phyloP scores from a whole-genome alignment of 2,888 invertebrate genomes.

The Calameuta filiformis region DNA sequence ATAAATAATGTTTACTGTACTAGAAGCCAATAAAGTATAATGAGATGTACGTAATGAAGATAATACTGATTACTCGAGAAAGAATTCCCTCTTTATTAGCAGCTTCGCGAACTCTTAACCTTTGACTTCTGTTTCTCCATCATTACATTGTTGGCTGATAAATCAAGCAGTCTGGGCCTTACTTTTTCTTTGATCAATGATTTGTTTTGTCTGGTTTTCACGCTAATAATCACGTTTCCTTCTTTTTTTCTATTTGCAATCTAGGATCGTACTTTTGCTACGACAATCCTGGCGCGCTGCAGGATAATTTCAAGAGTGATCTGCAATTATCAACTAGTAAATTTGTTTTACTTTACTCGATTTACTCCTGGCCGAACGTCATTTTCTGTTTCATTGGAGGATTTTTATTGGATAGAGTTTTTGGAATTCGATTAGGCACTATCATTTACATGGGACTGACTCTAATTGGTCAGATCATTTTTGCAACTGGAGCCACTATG shows the following conservation, averaged over 20 bases:
- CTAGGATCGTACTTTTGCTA: constrained; percentile 97
- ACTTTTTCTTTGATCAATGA: not conserved
- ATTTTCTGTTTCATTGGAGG: constrained; percentile 96
- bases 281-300: constrained; percentile 94
- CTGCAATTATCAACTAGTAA: constrained; percentile 82
- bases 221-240: not conserved
- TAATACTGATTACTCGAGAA: not conserved
- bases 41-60: not conserved
- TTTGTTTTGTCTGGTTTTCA: not conserved
- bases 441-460: constrained; percentile 91
- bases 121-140: constrained; percentile 16
- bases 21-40: not conserved
- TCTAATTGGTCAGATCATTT: constrained; percentile 87
- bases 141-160: not conserved
- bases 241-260: constrained; percentile 53
- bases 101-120: not conserved
- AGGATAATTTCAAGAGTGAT: constrained; percentile 86
- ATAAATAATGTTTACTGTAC: not conserved
- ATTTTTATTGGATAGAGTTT: constrained; percentile 93
- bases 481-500: constrained; percentile 85
- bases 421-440: constrained; percentile 93
- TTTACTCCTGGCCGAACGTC: constrained; percentile 99
- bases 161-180: not conserved
- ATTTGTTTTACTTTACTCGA: constrained; percentile 89
- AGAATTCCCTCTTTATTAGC: not conserved